Conservation (phyloP, 1,140 invertebrate species). For the Meloidogyne hapla region DNA sequence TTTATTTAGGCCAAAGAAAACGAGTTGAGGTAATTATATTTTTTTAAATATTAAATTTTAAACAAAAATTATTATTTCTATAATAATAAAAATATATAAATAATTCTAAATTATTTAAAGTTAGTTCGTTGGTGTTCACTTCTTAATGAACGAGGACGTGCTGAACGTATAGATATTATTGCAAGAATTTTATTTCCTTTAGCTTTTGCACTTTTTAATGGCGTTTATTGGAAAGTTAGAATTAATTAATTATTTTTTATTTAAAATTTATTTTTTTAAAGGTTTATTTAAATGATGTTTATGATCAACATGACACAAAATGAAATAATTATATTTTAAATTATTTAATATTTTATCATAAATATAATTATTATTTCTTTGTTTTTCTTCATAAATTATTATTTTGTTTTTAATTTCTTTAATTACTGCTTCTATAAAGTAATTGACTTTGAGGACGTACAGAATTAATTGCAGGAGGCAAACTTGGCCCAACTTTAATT, state of each 20-base stretch:
- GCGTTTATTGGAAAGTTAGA: conserved; percentile 72
- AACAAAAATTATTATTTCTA: not conserved
- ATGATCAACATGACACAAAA: not conserved
- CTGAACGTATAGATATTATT: conserved; percentile 63
- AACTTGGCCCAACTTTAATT: conserved; percentile 34
- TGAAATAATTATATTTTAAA: not conserved
- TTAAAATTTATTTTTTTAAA: not conserved
- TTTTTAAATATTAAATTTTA: too few relatives aligned
- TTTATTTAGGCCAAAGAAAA: conserved; percentile 58
- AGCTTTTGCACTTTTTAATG: conserved; percentile 78
- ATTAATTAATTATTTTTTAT: not conserved
- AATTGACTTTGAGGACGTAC: not conserved
- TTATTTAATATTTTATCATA: not conserved
- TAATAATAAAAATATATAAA: not conserved
- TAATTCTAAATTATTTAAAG: not conserved
- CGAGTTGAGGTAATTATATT: conserved; percentile 54
- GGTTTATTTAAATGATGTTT: conserved; percentile 3
- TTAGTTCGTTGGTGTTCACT: conserved; percentile 61
- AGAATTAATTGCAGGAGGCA: not conserved
- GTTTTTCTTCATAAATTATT: not conserved
- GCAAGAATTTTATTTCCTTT: conserved; percentile 68
- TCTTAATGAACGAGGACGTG: conserved; percentile 58
- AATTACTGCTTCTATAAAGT: not conserved
- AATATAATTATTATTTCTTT: too few relatives aligned
- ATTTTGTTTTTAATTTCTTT: not conserved